Evolutionary conservation across 2,888 invertebrate species (phyloP), one percentile per base, ranked within the genome.

Genomic region (Tenthredo mesomela): DNA sequence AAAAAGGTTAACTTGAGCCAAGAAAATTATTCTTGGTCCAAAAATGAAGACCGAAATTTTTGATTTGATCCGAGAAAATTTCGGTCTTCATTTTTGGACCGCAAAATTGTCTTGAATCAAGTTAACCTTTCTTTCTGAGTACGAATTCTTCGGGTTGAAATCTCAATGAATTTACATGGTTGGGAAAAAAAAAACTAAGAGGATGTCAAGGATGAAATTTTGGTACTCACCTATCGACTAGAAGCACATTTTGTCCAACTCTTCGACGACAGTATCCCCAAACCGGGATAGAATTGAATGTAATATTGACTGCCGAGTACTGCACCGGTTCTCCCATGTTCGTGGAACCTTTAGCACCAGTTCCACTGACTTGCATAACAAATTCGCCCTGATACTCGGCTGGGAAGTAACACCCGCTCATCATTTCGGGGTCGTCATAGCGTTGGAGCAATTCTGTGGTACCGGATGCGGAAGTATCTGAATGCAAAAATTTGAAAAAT

Each of bases 371-470:
- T 92, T 96, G 96, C 94, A 95, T 95, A 87, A 95, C 93, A 91
- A 94, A 96, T 87, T 95, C 95, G 40, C 96, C 96, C 93, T 96
- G 96, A 88, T 95, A 95, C 91, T 95, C 95, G 85, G 95, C 94
- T 37, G 95, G 95, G 92, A 96, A 96, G 92, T 95, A 96, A 91
- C 96, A 96, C 58, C 94, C 93, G 71, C 93, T 94, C 86, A 88
- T 90, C 87, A 90, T 89, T 29, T 67, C 47, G 15, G 67, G 29
- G 6, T 90, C 89, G 80, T 91, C 88, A 87, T 91, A 91, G 65
- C 88, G 89, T 84, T 89, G 90, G 37, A 91, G 86, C 67, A 88
- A 87, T 50, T 91, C 91, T n/a, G 87, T 86, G 58, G 87, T 85
- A 15, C 58, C 29, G 61, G 85, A 87, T n/a, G 86, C 86, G 70